phyloP scores from a whole-genome alignment of 92 coral and sea anemone species.

The Zoanthus sociatus region DNA sequence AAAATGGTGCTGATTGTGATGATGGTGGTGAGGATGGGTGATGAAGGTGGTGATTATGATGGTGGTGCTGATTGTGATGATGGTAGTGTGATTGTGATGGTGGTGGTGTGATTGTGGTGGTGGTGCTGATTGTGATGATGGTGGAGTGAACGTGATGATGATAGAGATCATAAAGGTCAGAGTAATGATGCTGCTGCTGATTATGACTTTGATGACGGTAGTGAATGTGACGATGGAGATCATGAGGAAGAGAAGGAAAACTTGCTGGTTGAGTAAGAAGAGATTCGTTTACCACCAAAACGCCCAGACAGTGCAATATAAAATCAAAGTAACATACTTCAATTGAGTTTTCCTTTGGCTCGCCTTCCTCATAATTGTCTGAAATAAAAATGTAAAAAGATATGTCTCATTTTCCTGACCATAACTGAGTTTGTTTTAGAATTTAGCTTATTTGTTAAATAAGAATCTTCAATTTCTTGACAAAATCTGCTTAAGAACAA shows the following conservation, averaged over 20 bases:
- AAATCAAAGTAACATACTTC: background rate
- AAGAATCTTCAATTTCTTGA: too few species aligned
- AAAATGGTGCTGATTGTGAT: too few species aligned
- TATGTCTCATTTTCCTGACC: background rate
- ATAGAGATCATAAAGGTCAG: background rate
- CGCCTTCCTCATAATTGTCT: conserved; percentile 31
- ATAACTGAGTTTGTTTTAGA: background rate
- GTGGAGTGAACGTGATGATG: background rate
- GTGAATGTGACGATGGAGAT: background rate
- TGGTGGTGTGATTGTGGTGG: too few species aligned
- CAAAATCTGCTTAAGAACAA: too few species aligned
- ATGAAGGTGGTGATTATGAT: too few species aligned
- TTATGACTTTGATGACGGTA: background rate
- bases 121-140: background rate
- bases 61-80: background rate
- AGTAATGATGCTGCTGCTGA: background rate
- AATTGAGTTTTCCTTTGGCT: conserved; percentile 11
- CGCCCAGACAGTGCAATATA: background rate
- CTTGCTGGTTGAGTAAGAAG: background rate
- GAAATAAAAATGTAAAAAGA: background rate
- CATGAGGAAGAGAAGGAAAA: background rate
- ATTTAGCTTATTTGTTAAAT: too few species aligned
- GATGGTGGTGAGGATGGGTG: too few species aligned
- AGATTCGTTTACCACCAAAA: background rate
- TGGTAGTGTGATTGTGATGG: too few species aligned